Evolutionary conservation across 1,140 invertebrate species (phyloP), one percentile per base, ranked within the genome.

Genomic region (Pseudoatta argentina): DNA sequence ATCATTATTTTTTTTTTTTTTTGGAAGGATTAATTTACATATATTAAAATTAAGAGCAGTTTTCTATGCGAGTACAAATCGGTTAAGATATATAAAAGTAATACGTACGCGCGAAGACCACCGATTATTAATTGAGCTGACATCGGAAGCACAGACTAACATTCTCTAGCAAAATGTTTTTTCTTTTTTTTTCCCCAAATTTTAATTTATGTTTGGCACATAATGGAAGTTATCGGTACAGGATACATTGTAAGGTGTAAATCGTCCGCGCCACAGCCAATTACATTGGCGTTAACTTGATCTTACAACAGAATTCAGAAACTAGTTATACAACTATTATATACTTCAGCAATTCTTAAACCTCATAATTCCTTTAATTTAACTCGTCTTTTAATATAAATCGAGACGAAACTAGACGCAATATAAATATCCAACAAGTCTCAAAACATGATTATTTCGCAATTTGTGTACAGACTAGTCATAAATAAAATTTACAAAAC

Each of bases 141-240:
- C 53, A 48, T 57, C 81, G 81, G 83, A 91, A 90, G 86, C 87
- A 88, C 81, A 72, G 44, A 86, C 64, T 81, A 86, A 57, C 24
- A 51, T 48, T 79, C 24, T 77, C 16, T 69, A 79, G 8, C 69
- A 51, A 63, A 63, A 53, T 30, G 6, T 67, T 55, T 77, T 34
- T 67, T 59, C 16, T 4, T 8, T 10, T 63, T 72, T 71, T 39
- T 30, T 66, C 8, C 8, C 61, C 63, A 30, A 30, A 63, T 86
- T 78, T 89, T 86, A 61, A 72, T 89, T 64, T 75, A 18, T 51
- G 89, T 90, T 93, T 94, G 93, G 93, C 94, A 94, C 93, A 87
- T 83, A 88, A 86, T 87, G 93, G 92, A 94, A 94, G 91, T 91
- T 87, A 88, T 90, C 88, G 85, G 91, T 87, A 71, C 48, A 34